phyloP scores from a whole-genome alignment of 1,140 invertebrate genomes.

The Sipha flava region DNA sequence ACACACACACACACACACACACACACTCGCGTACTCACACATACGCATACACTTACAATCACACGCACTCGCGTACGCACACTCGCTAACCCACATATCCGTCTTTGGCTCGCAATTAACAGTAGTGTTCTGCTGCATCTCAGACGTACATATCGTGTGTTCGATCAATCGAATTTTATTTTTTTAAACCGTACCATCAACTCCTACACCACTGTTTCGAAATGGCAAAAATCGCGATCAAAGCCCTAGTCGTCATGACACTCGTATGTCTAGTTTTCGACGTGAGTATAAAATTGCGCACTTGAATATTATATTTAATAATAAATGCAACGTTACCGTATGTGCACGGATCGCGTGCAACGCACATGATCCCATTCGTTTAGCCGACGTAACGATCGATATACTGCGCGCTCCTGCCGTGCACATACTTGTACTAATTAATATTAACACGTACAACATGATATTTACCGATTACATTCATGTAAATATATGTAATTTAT shows the following conservation, averaged over 20 bases:
- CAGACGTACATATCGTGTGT: neutral
- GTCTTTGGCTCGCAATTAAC: neutral
- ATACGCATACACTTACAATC: neutral
- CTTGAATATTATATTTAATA: no score
- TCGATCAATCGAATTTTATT: neutral
- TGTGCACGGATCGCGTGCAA: no score
- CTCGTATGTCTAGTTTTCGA: conserved; percentile 3
- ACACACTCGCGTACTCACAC: neutral
- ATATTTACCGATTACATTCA: no score
- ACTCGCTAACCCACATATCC: neutral
- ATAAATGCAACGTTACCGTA: no score
- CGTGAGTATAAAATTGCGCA: conserved; percentile 26
- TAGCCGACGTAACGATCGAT: no score
- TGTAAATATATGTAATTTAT: neutral
- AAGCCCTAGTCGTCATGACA: neutral
- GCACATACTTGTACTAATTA: no score
- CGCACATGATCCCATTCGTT: no score
- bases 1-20: neutral
- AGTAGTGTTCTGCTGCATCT: neutral
- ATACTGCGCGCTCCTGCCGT: no score
- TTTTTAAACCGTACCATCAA: neutral
- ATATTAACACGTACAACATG: no score
- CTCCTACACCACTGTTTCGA: neutral
- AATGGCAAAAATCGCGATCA: neutral
- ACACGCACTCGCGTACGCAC: neutral